Evolutionary conservation across 2,888 invertebrate genomes (phyloP).

Genomic region (Synergus gifuensis): DNA sequence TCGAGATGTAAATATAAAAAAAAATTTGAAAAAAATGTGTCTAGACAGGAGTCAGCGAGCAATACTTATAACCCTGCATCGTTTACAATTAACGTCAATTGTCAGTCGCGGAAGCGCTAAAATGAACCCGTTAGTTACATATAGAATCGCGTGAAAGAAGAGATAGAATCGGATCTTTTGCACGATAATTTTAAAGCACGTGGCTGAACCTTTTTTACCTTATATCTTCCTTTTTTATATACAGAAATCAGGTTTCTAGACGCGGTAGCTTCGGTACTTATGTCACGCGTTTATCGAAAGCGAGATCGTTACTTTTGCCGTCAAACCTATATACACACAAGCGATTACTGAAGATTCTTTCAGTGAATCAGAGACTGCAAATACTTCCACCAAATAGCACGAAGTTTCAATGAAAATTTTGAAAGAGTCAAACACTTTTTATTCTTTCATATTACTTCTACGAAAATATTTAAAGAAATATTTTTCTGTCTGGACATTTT

Average conservation of each 20-base stretch:
- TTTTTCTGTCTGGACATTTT: too few relatives aligned
- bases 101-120: constrained; percentile 3
- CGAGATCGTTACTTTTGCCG: constrained; percentile 22
- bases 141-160: neutral
- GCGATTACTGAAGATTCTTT: constrained; percentile 28
- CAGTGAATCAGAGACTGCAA: constrained; percentile 32
- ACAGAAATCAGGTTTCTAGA: constrained; percentile 16
- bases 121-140: neutral
- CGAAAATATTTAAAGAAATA: neutral
- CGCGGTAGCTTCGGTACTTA: constrained; percentile 35
- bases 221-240: neutral
- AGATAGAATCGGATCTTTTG: constrained; percentile 1
- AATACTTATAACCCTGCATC: constrained; percentile 9
- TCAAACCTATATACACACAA: constrained; percentile 12
- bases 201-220: neutral
- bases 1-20: neutral
- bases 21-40: neutral
- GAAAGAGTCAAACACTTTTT: neutral
- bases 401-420: constrained; percentile 21
- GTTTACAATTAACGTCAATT: constrained; percentile 11
- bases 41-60: constrained; percentile 11
- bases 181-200: constrained; percentile 11
- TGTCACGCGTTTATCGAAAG: constrained; percentile 39
- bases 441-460: neutral
- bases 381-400: constrained; percentile 19